Percentiles rank a stretch among this genome's conserved stretches.
phyloP scores from a whole-genome alignment of 2,113 vertebrate species.

The Mohoua ochrocephala region DNA sequence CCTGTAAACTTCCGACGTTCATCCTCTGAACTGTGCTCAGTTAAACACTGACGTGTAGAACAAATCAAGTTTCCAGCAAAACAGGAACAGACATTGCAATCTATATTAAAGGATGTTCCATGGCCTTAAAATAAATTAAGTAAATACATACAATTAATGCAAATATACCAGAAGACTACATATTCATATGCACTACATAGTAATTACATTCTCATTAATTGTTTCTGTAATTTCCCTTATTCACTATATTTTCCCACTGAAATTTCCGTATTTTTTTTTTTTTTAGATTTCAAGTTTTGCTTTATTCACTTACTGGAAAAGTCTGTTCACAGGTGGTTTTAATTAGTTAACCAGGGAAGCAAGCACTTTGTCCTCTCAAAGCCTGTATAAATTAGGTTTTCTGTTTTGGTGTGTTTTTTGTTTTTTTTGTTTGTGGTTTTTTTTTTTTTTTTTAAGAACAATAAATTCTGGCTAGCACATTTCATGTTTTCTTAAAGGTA shows the following conservation, averaged over 20 bases:
- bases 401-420: no score
- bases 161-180: not conserved
- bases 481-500: not conserved
- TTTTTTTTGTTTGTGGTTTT: no score
- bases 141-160: not conserved
- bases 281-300: not conserved
- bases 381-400: not conserved
- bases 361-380: not conserved
- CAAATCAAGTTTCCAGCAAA: conserved; percentile 88
- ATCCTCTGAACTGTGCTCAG: conserved; percentile 76
- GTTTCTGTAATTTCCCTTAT: not conserved
- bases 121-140: conserved; percentile 75
- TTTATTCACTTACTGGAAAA: not conserved
- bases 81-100: conserved; percentile 91
- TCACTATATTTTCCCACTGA: not conserved
- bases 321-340: not conserved
- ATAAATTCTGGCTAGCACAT: not conserved
- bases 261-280: not conserved
- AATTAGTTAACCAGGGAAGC: not conserved
- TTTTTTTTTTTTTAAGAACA: not conserved
- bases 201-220: not conserved
- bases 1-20: conserved; percentile 83
- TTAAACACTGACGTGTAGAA: conserved; percentile 83
- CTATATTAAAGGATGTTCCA: conserved; percentile 82
- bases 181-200: not conserved